These are phyloP conservation scores for Branchipolynoe longqiensis DNA, from an alignment of 2,888 invertebrate species.

Conservation along the genomic window DNA sequence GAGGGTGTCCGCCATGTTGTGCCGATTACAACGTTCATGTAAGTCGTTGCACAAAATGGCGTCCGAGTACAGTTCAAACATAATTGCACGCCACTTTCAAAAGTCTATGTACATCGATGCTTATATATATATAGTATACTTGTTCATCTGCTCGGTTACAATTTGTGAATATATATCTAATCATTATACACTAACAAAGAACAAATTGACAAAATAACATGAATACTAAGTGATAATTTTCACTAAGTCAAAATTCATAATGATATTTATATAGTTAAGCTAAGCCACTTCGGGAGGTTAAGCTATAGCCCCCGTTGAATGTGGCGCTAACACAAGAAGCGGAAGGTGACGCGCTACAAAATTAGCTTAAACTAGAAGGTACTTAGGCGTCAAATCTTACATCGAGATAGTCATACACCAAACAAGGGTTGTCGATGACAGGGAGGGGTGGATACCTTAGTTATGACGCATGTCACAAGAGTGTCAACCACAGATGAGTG, in stretches of 20 bases:
- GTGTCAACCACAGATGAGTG: conserved; percentile 31
- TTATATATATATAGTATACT: background rate
- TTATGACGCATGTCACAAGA: conserved; percentile 35
- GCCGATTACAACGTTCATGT: conserved; percentile 56
- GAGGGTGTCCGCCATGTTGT: conserved; percentile 54
- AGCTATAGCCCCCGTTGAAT: background rate
- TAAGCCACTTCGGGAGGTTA: conserved; percentile 31
- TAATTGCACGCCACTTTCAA: background rate
- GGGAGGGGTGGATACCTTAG: conserved; percentile 40
- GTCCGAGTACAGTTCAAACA: conserved; percentile 46
- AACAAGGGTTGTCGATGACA: conserved; percentile 19
- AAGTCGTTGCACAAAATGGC: conserved; percentile 58
- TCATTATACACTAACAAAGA: conserved; percentile 9
- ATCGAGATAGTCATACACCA: background rate
- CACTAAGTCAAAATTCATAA: conserved; percentile 10
- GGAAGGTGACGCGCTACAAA: conserved; percentile 33
- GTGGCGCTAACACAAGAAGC: conserved; percentile 25
- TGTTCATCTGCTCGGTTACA: too few species aligned
- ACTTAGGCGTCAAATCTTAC: conserved; percentile 11
- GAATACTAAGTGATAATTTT: conserved; percentile 30
- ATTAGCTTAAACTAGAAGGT: conserved; percentile 16
- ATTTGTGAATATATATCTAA: too few species aligned
- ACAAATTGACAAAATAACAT: too few species aligned
- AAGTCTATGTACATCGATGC: too few species aligned
- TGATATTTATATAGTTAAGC: background rate